Percentiles rank a stretch among this genome's conserved stretches.
These are phyloP conservation scores for Drosophila prosaltans DNA, from an alignment of 1,140 invertebrate genomes.

Conservation along the genomic window DNA sequence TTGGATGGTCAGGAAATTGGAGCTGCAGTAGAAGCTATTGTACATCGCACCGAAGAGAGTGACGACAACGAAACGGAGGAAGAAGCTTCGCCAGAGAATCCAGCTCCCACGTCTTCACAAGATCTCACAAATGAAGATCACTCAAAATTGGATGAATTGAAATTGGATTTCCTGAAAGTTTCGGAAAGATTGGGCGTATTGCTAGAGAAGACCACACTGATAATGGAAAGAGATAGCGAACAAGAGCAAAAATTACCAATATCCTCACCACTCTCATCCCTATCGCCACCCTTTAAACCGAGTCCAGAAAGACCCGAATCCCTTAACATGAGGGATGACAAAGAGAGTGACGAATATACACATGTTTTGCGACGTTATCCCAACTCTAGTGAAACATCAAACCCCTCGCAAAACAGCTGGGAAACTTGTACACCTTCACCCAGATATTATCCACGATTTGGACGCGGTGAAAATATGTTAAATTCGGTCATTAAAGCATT, in stretches of 20 bases:
- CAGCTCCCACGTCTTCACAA: background rate
- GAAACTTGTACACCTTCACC: conserved; percentile 57
- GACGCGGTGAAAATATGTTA: conserved; percentile 63
- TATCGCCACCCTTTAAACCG: conserved; percentile 57
- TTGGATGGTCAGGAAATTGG: background rate
- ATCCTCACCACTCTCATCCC: conserved; percentile 24
- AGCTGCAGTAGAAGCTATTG: conserved; percentile 51
- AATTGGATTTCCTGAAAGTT: conserved; percentile 71
- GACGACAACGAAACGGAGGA: conserved; percentile 46
- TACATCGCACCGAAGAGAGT: conserved; percentile 57
- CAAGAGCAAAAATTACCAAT: conserved; percentile 56
- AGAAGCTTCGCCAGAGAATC: conserved; percentile 14
- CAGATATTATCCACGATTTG: conserved; percentile 58
- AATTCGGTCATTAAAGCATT: conserved; percentile 73
- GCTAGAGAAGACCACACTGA: conserved; percentile 72
- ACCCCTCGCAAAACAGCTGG: conserved; percentile 72
- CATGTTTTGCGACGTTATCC: conserved; percentile 60
- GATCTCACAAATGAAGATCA: conserved; percentile 34
- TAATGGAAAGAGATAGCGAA: conserved; percentile 73
- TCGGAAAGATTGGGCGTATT: conserved; percentile 71
- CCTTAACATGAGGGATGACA: conserved; percentile 43
- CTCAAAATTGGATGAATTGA: conserved; percentile 65
- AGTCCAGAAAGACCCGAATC: conserved; percentile 36
- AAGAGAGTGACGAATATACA: conserved; percentile 60
- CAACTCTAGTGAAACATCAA: conserved; percentile 69